Conservation (phyloP, 2,113 vertebrate species). For the Erpornis zantholeuca region DNA sequence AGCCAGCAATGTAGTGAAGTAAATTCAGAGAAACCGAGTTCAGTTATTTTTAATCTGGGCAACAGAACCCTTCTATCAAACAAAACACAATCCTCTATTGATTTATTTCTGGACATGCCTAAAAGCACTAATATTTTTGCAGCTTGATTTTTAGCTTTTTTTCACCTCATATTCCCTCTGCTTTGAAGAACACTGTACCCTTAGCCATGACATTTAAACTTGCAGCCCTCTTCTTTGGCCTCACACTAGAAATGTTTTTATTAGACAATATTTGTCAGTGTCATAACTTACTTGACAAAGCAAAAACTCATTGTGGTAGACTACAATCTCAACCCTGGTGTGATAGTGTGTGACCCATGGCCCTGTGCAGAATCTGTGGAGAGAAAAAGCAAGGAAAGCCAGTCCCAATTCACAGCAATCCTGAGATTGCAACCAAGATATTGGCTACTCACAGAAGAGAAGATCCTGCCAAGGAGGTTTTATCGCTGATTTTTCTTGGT, state of each 20-base stretch:
- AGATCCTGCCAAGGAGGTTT: not conserved
- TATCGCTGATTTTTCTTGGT: not conserved
- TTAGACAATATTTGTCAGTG: not conserved
- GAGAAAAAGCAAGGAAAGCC: not conserved
- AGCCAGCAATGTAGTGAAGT: not conserved
- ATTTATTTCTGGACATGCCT: not conserved
- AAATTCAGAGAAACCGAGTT: not conserved
- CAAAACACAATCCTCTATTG: not conserved
- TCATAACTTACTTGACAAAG: not conserved
- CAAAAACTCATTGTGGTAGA: not conserved
- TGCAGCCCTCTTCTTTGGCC: not conserved
- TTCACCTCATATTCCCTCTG: not conserved
- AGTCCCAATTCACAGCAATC: not conserved
- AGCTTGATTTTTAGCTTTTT: slow-evolving; percentile 13
- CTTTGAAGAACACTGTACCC: not conserved
- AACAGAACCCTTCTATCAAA: not conserved
- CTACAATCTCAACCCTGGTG: not conserved
- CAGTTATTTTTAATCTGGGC: not conserved
- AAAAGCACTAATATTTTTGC: not conserved
- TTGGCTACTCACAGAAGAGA: not conserved
- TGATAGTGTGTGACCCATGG: not conserved
- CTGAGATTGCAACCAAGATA: not conserved
- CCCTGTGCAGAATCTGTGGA: not conserved
- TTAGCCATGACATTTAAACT: not conserved
- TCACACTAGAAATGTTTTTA: not conserved